Base-by-base conservation (phyloP, 2,113 vertebrate species). In the Acrocephalus arundinaceus region DNA sequence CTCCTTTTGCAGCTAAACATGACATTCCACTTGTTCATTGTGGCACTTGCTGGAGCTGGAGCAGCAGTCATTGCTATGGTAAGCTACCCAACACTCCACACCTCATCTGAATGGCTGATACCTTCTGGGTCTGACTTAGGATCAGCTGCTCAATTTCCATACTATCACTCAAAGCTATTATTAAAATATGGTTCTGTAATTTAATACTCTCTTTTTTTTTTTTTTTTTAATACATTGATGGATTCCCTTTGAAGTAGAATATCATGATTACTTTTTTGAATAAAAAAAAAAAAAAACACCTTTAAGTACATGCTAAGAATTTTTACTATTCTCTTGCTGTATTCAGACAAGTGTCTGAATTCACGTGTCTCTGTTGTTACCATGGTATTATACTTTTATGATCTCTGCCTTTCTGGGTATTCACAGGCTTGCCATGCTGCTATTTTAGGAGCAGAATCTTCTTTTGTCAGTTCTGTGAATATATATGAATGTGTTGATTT, bases 1-100 rank as follows among this genome's bases (percentile, higher is more conserved):
- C 62, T 79, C 43, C 20, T 54, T 43, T 92, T 95, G 13, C 98
- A 99, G 99, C 98, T 99, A 96, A 99, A 99, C 92, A 99, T 99
- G 99, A 99, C 99, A 17, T 99, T 99, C 97, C 99, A 99, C 97
- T 98, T 99, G 97, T 99, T 99, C 96, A 99, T 99, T 73, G 99
- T 99, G 88, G 99, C 99, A 13, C 98, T 99, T 85, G 99, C 99
- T 74, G 99, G 99, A 96, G 99, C 99, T 58, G 99, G 99, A 97
- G 99, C 99, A 33, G 99, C 99, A 14, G 99, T 99, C 49, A 99
- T 99, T 82, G 99, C 99, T 21, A 99, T 99, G 99, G 99, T 99
- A 97, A 99, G 98, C 17, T 41, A 31, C 62, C 20, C 21, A 35
- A 63, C 15, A 11, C 30, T 59, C 37, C 37, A 2, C 1, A 21